A percentile compares a stretch with the other conserved stretches of the same genome.
Conservation (phyloP, 2,113 vertebrate genomes). For the Xiphias gladius region DNA sequence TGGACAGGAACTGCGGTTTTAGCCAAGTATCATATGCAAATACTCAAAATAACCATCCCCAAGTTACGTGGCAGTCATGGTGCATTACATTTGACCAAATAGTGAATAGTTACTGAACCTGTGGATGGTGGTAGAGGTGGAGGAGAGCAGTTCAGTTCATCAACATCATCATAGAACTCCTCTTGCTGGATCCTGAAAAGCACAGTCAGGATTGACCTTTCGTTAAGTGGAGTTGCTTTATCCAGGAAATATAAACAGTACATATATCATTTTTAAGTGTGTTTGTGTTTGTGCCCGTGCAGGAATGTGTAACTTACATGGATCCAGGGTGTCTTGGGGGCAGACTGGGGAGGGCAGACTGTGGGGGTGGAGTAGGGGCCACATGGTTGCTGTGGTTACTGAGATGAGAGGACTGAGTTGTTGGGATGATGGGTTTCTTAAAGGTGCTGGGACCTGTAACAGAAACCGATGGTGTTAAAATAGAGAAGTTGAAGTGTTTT, state of each 20-base stretch:
- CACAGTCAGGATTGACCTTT: conserved; percentile 11
- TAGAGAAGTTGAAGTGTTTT: not conserved
- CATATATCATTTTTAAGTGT: not conserved
- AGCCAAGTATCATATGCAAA: not conserved
- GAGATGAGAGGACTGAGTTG: conserved; percentile 63
- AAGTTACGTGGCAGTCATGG: not conserved
- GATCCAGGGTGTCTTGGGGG: conserved; percentile 87
- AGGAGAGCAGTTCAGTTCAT: conserved; percentile 56
- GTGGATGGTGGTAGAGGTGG: conserved; percentile 67
- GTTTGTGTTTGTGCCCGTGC: not conserved
- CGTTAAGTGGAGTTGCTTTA: not conserved
- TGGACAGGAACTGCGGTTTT: not conserved
- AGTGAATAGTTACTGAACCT: conserved; percentile 52
- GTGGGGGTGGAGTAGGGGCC: conserved; percentile 58
- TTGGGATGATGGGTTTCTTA: conserved; percentile 47
- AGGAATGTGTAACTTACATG: conserved; percentile 65
- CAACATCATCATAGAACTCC: conserved; percentile 89
- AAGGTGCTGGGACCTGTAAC: conserved; percentile 52
- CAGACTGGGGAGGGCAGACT: conserved; percentile 81
- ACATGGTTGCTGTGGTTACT: conserved; percentile 64
- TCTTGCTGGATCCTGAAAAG: conserved; percentile 75
- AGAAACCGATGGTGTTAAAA: conserved; percentile 24
- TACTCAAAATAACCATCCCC: not conserved
- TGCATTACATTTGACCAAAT: not conserved
- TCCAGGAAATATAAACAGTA: not conserved